These are phyloP conservation scores for Luscinia luscinia DNA, from an alignment of 2,797 vertebrate genomes.

Conservation along the genomic window DNA sequence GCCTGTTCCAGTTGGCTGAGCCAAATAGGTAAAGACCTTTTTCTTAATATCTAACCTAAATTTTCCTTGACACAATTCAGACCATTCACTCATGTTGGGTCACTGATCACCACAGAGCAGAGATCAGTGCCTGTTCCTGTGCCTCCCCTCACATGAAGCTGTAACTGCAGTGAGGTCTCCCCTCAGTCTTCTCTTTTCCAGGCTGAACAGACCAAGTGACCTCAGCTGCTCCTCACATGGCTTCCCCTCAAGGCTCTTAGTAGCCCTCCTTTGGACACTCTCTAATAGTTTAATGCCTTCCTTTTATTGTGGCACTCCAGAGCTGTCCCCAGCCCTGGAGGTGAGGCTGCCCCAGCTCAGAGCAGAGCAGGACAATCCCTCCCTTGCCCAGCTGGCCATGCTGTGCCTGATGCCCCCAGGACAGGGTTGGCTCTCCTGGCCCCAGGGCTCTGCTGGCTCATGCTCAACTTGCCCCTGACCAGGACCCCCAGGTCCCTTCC, in stretches of 20 bases:
- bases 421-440: neutral
- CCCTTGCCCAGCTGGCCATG: fast-evolving
- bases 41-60: neutral
- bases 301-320: fast-evolving
- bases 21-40: neutral
- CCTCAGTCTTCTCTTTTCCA: neutral
- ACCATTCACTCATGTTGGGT: neutral
- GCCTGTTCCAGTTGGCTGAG: fast-evolving
- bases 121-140: neutral
- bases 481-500: fast-evolving
- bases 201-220: neutral
- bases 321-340: fast-evolving
- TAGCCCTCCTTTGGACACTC: neutral
- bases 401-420: neutral
- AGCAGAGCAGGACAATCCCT: neutral
- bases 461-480: fast-evolving
- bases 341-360: fast-evolving
- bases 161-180: fast-evolving
- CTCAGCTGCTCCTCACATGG: fast-evolving
- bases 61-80: neutral
- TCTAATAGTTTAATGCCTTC: too few relatives aligned
- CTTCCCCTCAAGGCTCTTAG: neutral
- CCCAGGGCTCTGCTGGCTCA: neutral
- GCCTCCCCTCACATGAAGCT: fast-evolving
- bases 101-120: neutral